These are phyloP conservation scores for Morone saxatilis DNA, from an alignment of 2,113 vertebrate species.

Conservation along the genomic window DNA sequence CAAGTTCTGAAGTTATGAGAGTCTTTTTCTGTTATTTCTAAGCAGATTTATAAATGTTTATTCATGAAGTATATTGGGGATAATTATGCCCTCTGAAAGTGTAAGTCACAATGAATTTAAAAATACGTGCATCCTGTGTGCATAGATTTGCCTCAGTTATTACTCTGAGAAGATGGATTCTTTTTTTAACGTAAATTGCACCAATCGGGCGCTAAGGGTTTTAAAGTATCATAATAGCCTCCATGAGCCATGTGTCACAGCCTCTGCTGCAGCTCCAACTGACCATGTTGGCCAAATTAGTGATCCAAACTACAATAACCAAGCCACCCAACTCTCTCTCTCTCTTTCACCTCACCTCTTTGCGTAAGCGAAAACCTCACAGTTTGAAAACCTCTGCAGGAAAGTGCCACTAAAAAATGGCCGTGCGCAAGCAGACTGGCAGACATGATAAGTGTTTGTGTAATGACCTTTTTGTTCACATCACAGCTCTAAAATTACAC, in stretches of 20 bases:
- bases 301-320: not conserved
- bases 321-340: not conserved
- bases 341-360: too few relatives aligned
- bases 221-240: too few relatives aligned
- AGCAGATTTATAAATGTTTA: not conserved
- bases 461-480: slow-evolving; percentile 1
- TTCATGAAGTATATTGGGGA: not conserved
- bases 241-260: not conserved
- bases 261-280: not conserved
- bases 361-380: too few relatives aligned
- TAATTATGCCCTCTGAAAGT: not conserved
- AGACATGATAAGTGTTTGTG: not conserved
- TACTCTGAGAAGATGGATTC: not conserved
- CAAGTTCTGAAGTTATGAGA: not conserved
- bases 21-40: not conserved
- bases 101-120: not conserved
- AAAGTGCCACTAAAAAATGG: not conserved
- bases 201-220: not conserved
- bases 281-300: not conserved
- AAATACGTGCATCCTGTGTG: not conserved
- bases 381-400: not conserved
- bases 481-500: not conserved
- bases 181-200: not conserved
- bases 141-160: not conserved
- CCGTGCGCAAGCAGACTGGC: not conserved